Conservation (phyloP, 2,113 vertebrate genomes). For the Zosterops borbonicus region DNA sequence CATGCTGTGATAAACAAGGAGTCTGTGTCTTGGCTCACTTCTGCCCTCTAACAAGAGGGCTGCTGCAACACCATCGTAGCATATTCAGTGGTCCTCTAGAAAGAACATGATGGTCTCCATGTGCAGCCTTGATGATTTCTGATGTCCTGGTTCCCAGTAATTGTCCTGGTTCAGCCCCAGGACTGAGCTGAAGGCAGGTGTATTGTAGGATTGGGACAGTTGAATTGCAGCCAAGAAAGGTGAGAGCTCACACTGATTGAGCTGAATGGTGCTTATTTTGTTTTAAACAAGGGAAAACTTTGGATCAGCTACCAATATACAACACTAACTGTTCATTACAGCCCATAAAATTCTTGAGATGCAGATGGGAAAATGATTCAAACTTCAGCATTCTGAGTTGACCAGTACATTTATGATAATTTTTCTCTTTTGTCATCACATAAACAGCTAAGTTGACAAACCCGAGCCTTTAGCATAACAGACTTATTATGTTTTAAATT, state of each 20-base stretch:
- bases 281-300: not conserved
- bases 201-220: not conserved
- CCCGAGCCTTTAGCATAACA: not conserved
- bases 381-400: not conserved
- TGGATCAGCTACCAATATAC: not conserved
- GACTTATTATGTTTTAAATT: not conserved
- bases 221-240: not conserved
- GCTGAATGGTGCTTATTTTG: not conserved
- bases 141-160: not conserved
- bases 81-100: not conserved
- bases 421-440: not conserved
- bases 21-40: not conserved
- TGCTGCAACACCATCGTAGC: not conserved
- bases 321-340: not conserved
- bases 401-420: not conserved
- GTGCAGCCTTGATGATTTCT: accelerated
- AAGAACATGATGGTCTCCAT: not conserved
- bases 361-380: not conserved
- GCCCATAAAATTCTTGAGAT: not conserved
- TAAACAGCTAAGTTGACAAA: not conserved
- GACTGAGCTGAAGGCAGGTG: not conserved
- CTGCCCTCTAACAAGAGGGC: not conserved
- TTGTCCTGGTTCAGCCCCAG: not conserved
- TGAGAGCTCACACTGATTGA: not conserved
- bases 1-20: not conserved